Conservation (phyloP, 2,797 vertebrate species). For the Enteromius paludinosus region DNA sequence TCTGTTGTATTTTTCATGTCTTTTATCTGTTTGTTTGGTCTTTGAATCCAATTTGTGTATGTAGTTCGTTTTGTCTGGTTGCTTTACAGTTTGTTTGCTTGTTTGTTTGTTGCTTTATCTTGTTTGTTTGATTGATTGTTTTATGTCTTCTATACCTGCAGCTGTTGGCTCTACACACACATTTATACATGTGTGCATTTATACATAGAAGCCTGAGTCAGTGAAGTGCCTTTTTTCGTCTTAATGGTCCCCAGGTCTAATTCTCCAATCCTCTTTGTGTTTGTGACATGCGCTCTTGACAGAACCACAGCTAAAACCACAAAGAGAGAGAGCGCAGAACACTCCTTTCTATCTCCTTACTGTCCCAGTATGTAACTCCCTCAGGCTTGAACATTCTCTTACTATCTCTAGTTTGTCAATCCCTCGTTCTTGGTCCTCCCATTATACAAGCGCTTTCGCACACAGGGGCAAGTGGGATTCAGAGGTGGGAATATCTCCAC, state of each 20-base stretch:
- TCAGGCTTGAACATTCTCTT: constrained; percentile 25
- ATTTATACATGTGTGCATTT: not conserved
- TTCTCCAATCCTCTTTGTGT: constrained; percentile 83
- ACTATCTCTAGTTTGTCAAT: constrained; percentile 38
- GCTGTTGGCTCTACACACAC: constrained; percentile 5
- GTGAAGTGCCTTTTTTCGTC: constrained; percentile 56
- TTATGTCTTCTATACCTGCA: constrained; percentile 60
- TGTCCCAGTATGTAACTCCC: constrained; percentile 34
- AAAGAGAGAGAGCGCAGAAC: constrained; percentile 54
- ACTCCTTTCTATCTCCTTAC: constrained; percentile 56
- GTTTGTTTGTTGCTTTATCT: not conserved
- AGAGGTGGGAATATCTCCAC: constrained; percentile 72
- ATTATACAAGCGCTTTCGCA: constrained; percentile 36
- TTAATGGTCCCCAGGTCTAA: constrained; percentile 66
- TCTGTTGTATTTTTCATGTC: not conserved
- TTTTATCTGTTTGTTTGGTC: not conserved
- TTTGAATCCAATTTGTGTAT: not conserved
- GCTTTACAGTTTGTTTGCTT: not conserved
- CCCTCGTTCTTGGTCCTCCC: constrained; percentile 4
- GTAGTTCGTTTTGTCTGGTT: not conserved
- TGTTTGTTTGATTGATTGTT: not conserved
- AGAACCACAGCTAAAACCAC: constrained; percentile 61
- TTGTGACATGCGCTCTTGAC: constrained; percentile 67
- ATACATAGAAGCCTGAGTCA: constrained; percentile 6
- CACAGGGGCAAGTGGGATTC: constrained; percentile 44